These are phyloP conservation scores for Gopherus flavomarginatus DNA, from an alignment of 2,113 vertebrate genomes.

Conservation along the genomic window DNA sequence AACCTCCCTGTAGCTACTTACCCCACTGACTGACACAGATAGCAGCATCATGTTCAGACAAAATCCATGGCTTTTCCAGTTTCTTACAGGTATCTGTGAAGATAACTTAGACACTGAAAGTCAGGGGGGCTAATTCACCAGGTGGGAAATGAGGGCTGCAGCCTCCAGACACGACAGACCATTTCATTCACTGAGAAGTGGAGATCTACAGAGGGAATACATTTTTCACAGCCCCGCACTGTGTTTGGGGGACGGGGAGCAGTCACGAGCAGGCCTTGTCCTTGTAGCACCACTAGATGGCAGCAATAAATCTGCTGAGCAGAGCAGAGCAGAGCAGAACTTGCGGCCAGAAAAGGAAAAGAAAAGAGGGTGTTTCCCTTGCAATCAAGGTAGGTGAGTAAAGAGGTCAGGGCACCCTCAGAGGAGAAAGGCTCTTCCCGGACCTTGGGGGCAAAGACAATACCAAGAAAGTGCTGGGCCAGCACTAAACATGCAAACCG, in stretches of 20 bases:
- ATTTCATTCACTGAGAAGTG: neutral
- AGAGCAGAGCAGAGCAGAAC: fast-evolving
- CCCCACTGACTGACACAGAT: neutral
- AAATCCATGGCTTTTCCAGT: neutral
- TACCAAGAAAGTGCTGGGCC: fast-evolving
- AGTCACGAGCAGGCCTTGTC: neutral
- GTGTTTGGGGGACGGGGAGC: neutral
- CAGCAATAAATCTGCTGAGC: conserved; percentile 40
- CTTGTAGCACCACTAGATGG: conserved; percentile 65
- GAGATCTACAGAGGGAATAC: neutral
- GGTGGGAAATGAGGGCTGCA: neutral
- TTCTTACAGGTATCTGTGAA: neutral
- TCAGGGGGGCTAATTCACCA: neutral
- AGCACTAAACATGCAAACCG: neutral
- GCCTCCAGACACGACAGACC: neutral
- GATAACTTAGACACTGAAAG: too few relatives aligned
- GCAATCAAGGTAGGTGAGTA: neutral
- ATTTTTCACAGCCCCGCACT: neutral
- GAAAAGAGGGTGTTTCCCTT: neutral
- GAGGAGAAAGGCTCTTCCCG: neutral
- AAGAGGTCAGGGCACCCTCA: conserved; percentile 7
- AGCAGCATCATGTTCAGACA: neutral
- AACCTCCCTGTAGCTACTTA: neutral
- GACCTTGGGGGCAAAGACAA: neutral
- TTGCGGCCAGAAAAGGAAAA: neutral